phyloP scores from a whole-genome alignment of 2,797 vertebrate genomes.

The Leptatherina wallacei region DNA sequence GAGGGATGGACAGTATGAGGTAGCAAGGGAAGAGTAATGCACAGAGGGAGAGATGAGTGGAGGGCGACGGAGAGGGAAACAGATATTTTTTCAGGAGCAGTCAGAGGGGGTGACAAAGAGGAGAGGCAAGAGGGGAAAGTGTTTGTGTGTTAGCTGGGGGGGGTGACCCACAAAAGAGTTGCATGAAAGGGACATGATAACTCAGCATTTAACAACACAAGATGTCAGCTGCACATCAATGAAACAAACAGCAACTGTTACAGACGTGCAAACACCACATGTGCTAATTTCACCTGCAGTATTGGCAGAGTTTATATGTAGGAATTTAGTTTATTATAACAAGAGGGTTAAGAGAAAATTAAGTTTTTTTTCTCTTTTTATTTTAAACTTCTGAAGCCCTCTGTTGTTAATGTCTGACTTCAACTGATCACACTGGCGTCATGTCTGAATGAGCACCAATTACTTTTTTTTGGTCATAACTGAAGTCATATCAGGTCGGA shows the following conservation, averaged over 20 bases:
- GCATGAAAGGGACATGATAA: constrained; percentile 83
- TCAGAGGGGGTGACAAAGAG: constrained; percentile 90
- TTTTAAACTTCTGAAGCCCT: too few relatives aligned
- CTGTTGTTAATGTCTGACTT: too few relatives aligned
- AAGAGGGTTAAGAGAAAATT: too few relatives aligned
- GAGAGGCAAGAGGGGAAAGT: constrained; percentile 79
- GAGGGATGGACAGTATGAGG: constrained; percentile 36
- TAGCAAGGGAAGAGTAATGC: constrained; percentile 36
- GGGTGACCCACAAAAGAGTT: constrained; percentile 84
- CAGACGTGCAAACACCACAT: neutral
- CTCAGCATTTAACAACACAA: constrained; percentile 76
- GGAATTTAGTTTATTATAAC: too few relatives aligned
- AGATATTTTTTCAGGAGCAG: constrained; percentile 89
- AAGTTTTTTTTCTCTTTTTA: too few relatives aligned
- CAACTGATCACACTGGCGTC: too few relatives aligned
- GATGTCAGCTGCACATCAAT: constrained; percentile 41
- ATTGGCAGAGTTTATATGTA: too few relatives aligned
- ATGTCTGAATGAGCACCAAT: too few relatives aligned
- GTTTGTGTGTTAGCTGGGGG: constrained; percentile 38
- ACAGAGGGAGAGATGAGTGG: constrained; percentile 13
- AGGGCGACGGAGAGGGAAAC: constrained; percentile 40
- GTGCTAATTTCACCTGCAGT: neutral
- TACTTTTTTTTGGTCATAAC: too few relatives aligned
- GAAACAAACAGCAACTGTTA: constrained; percentile 1
- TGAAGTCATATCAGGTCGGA: too few relatives aligned